phyloP scores from a whole-genome alignment of 2,797 vertebrate species.

The Melopsittacus undulatus region DNA sequence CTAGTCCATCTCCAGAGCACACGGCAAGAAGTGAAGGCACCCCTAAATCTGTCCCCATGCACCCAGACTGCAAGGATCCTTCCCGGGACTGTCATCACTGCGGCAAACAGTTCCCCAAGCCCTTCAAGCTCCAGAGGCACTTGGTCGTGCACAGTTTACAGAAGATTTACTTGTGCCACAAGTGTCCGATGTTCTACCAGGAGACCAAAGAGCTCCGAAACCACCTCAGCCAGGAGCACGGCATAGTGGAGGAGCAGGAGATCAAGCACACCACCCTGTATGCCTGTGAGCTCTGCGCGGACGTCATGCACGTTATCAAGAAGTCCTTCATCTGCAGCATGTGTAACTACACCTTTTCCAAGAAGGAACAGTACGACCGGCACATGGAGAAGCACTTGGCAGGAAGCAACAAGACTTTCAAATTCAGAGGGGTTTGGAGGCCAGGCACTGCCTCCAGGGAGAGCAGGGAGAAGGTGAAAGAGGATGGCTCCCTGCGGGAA shows the following conservation, averaged over 20 bases:
- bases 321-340: constrained; percentile 98
- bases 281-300: constrained; percentile 94
- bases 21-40: constrained; percentile 77
- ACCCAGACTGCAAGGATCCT: constrained; percentile 94
- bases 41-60: constrained; percentile 84
- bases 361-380: constrained; percentile 97
- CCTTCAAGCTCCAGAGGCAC: constrained; percentile 97
- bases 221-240: constrained; percentile 88
- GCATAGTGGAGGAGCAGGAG: constrained; percentile 85
- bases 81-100: constrained; percentile 98
- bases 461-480: constrained; percentile 58
- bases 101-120: constrained; percentile 97
- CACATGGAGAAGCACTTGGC: constrained; percentile 97
- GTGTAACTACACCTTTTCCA: constrained; percentile 98
- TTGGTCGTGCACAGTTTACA: constrained; percentile 96
- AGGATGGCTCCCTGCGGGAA: neutral
- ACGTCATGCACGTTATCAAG: constrained; percentile 96
- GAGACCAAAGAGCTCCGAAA: constrained; percentile 88
- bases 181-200: constrained; percentile 90
- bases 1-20: constrained; percentile 70
- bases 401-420: constrained; percentile 87
- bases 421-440: constrained; percentile 90
- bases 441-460: constrained; percentile 75
- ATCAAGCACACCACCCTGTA: constrained; percentile 94
- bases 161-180: constrained; percentile 94